Evolutionary conservation across 2,113 vertebrate species (phyloP).

Genomic region (Hippocampus mohnikei): DNA sequence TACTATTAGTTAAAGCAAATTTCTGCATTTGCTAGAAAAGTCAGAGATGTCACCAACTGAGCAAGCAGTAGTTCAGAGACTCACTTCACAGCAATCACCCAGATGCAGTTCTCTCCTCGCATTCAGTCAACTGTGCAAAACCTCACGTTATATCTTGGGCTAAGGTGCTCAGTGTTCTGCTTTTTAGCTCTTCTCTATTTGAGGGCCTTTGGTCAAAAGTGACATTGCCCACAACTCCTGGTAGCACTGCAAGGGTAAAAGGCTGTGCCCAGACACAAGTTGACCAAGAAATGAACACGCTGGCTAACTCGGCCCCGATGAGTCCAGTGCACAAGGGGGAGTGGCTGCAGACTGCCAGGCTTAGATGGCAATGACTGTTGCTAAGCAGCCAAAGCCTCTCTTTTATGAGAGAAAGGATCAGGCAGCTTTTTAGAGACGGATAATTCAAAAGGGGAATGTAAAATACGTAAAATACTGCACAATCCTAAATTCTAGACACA

Average conservation of each 20-base stretch:
- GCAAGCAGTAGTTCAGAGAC: conserved; percentile 18
- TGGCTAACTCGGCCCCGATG: conserved; percentile 51
- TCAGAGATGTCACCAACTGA: conserved; percentile 26
- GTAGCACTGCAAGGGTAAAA: conserved; percentile 42
- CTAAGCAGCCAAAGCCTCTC: conserved; percentile 64
- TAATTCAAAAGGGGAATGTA: conserved; percentile 32
- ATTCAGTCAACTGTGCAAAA: conserved; percentile 49
- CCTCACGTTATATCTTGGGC: conserved; percentile 34
- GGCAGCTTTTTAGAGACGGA: conserved; percentile 34
- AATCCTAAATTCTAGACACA: not conserved
- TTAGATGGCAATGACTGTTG: conserved; percentile 65
- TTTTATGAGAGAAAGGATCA: conserved; percentile 58
- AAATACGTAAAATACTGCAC: not conserved
- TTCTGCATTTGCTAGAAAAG: conserved; percentile 31
- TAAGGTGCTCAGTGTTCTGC: conserved; percentile 14
- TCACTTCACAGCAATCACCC: conserved; percentile 3
- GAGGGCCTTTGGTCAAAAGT: conserved; percentile 1
- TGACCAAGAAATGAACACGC: conserved; percentile 50
- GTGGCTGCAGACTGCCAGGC: conserved; percentile 35
- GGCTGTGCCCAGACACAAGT: conserved; percentile 44
- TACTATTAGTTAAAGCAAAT: not conserved
- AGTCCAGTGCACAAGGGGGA: conserved; percentile 53
- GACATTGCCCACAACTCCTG: conserved; percentile 21
- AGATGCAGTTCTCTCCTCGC: conserved; percentile 21
- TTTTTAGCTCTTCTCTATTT: conserved; percentile 1